Percentiles rank a stretch among this genome's conserved stretches.
Evolutionary conservation across 2,888 invertebrate species (phyloP).

Genomic region (Andricus quercusramuli): DNA sequence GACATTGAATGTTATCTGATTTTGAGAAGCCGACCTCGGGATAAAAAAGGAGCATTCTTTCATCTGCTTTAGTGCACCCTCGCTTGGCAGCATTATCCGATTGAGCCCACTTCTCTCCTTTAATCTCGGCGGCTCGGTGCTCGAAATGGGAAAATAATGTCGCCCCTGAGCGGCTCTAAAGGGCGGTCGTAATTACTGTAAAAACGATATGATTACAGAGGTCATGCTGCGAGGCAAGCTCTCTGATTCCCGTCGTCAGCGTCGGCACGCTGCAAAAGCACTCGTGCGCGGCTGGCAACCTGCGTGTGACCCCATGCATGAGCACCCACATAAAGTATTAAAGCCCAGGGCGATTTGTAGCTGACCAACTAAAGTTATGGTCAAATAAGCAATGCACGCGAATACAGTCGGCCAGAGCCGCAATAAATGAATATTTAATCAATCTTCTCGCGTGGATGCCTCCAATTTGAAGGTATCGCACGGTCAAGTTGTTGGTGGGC

Average conservation of each 20-base stretch:
- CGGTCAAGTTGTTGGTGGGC: slow-evolving; percentile 4
- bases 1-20: slow-evolving; percentile 28
- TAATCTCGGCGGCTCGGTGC: slow-evolving; percentile 57
- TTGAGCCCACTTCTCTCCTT: slow-evolving; percentile 32
- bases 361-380: slow-evolving; percentile 69
- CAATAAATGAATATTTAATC: slow-evolving; percentile 75
- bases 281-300: slow-evolving; percentile 29
- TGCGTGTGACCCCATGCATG: slow-evolving; percentile 52
- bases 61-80: slow-evolving; percentile 1
- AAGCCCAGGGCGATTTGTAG: slow-evolving; percentile 70
- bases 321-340: slow-evolving; percentile 56
- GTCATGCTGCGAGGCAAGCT: slow-evolving; percentile 44
- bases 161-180: slow-evolving; percentile 59
- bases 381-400: slow-evolving; percentile 73
- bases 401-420: slow-evolving; percentile 59
- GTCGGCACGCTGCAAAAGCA: slow-evolving; percentile 43
- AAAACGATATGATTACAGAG: slow-evolving; percentile 68
- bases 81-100: slow-evolving; percentile 13
- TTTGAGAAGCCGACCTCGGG: neutral
- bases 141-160: slow-evolving; percentile 69
- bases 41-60: slow-evolving; percentile 10
- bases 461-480: slow-evolving; percentile 67
- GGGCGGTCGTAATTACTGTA: slow-evolving; percentile 65
- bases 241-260: slow-evolving; percentile 20
- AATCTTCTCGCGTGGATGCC: slow-evolving; percentile 72